phyloP scores from a whole-genome alignment of 1,140 invertebrate genomes.

The Tigriopus japonicus region DNA sequence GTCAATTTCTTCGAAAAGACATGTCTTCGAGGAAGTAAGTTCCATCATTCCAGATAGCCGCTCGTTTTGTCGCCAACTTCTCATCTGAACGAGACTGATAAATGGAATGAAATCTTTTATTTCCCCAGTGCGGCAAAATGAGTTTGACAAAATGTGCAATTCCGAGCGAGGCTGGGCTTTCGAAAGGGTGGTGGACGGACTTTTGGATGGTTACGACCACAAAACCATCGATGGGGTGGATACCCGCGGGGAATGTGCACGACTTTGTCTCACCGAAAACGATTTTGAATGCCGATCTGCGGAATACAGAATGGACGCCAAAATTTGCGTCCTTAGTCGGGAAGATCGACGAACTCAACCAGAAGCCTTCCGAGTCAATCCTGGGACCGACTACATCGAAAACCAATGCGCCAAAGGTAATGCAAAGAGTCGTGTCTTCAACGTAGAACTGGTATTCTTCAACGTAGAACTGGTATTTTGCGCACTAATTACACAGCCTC shows the following conservation, averaged over 20 bases:
- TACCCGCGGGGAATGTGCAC: slow-evolving; percentile 29
- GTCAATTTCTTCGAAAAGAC: slow-evolving; percentile 32
- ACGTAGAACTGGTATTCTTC: too few species aligned
- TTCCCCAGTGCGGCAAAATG: slow-evolving; percentile 13
- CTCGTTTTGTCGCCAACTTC: too few species aligned
- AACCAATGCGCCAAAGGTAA: slow-evolving; percentile 30
- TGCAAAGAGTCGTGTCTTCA: too few species aligned
- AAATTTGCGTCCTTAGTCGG: slow-evolving; percentile 28
- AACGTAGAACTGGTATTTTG: too few species aligned
- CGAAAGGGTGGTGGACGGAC: slow-evolving; percentile 29
- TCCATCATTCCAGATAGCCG: neutral
- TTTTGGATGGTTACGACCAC: slow-evolving; percentile 30
- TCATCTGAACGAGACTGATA: too few species aligned
- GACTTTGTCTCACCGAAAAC: slow-evolving; percentile 29
- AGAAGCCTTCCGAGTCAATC: slow-evolving; percentile 27
- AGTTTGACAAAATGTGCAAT: slow-evolving; percentile 29
- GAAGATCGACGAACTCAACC: slow-evolving; percentile 32
- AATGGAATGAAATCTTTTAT: too few species aligned
- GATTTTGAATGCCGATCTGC: slow-evolving; percentile 30
- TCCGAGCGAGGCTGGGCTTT: slow-evolving; percentile 31
- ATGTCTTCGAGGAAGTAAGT: slow-evolving; percentile 27
- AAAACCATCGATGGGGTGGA: slow-evolving; percentile 27
- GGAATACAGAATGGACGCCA: slow-evolving; percentile 26
- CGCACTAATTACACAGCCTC: too few species aligned
- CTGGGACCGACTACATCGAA: slow-evolving; percentile 31